Percentiles rank a stretch among this genome's conserved stretches.
These are phyloP conservation scores for Lithophane socia DNA, from an alignment of 2,888 invertebrate species.

Conservation along the genomic window DNA sequence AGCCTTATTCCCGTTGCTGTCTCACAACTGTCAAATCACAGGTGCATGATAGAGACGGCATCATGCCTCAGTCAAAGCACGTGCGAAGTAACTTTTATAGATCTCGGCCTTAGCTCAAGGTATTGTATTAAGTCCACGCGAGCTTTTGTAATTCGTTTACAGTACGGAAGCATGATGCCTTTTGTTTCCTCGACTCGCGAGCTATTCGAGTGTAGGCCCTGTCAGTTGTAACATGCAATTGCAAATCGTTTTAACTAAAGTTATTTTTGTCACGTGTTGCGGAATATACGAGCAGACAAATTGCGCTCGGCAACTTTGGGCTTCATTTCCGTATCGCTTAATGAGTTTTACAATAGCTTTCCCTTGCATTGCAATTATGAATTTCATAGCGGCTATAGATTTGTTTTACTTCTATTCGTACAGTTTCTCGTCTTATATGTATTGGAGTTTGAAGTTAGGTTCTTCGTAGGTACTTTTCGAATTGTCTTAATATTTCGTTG, in stretches of 20 bases:
- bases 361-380: conserved; percentile 13
- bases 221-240: conserved; percentile 23
- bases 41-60: neutral
- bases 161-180: conserved; percentile 1
- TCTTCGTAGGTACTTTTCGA: neutral
- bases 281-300: conserved; percentile 11
- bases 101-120: neutral
- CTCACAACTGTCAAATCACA: neutral
- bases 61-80: neutral
- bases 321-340: conserved; percentile 34
- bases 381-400: conserved; percentile 5
- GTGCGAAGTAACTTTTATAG: neutral
- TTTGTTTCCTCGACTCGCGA: conserved; percentile 5
- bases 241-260: conserved; percentile 10
- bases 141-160: conserved; percentile 19
- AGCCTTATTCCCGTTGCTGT: neutral
- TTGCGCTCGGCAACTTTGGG: conserved; percentile 13
- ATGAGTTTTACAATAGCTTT: conserved; percentile 33
- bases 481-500: neutral
- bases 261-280: conserved; percentile 16
- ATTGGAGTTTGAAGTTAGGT: neutral
- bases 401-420: neutral
- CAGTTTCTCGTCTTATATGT: neutral
- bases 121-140: neutral
- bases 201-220: conserved; percentile 2